Conservation (phyloP, 2,113 vertebrate genomes). For the Notarius quadriscutis region DNA sequence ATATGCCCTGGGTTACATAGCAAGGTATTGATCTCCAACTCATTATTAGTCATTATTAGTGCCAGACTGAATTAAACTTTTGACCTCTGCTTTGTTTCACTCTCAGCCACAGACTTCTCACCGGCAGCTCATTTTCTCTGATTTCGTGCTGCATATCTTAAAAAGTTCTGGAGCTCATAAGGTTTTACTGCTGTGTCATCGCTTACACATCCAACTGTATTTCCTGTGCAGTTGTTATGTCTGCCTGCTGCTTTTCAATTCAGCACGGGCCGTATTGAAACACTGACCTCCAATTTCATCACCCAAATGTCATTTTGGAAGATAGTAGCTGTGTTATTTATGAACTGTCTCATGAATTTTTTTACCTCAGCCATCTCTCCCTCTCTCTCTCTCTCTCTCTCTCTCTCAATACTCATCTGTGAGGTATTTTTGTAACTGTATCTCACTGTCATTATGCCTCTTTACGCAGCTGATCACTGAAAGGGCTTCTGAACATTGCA, state of each 20-base stretch:
- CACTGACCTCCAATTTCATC: slow-evolving; percentile 26
- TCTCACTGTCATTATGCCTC: not conserved
- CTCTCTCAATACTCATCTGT: not conserved
- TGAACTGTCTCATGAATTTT: slow-evolving; percentile 2
- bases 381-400: not conserved
- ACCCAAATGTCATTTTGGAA: slow-evolving; percentile 19
- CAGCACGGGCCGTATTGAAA: slow-evolving; percentile 5
- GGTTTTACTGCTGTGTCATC: slow-evolving; percentile 35
- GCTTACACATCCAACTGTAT: slow-evolving; percentile 25
- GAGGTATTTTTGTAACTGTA: not conserved
- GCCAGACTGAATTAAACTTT: slow-evolving; percentile 4
- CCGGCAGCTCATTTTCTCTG: not conserved
- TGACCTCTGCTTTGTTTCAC: slow-evolving; percentile 5
- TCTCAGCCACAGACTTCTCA: not conserved
- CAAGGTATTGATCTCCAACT: not conserved
- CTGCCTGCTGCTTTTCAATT: slow-evolving; percentile 20
- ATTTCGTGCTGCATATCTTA: not conserved
- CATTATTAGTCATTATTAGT: slow-evolving; percentile 3
- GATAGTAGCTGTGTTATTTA: slow-evolving; percentile 26
- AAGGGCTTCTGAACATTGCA: not conserved
- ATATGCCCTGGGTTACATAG: not conserved
- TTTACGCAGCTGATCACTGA: not conserved
- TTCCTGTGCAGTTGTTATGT: slow-evolving; percentile 3
- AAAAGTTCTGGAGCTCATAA: not conserved
- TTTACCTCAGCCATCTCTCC: not conserved